Conservation (phyloP, 2,113 vertebrate species). For the Hyaena hyaena region DNA sequence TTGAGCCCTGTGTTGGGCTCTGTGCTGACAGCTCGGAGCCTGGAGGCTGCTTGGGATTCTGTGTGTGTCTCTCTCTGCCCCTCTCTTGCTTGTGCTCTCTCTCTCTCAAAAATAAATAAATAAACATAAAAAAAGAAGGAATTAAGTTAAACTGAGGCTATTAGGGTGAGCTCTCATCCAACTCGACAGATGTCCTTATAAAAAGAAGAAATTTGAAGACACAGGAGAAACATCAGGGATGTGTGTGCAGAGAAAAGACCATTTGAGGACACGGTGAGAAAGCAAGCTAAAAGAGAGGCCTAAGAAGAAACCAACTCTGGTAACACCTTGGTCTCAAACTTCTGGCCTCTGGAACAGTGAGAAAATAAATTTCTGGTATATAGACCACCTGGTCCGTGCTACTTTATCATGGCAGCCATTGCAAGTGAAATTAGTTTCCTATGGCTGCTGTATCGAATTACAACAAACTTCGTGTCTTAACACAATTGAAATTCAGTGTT, state of each 20-base stretch:
- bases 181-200: background rate
- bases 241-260: background rate
- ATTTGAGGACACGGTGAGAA: background rate
- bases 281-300: background rate
- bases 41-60: too few relatives aligned
- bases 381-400: background rate
- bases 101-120: too few relatives aligned
- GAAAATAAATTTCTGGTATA: background rate
- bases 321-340: background rate
- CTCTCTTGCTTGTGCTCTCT: too few relatives aligned
- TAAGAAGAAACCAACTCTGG: background rate
- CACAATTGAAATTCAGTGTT: background rate
- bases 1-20: too few relatives aligned
- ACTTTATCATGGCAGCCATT: background rate
- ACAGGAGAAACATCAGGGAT: background rate
- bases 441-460: background rate
- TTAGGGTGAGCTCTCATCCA: background rate
- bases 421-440: background rate
- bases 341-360: background rate
- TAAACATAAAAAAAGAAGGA: background rate
- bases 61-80: too few relatives aligned
- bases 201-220: background rate
- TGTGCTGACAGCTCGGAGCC: too few relatives aligned
- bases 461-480: background rate
- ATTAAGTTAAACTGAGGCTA: background rate